Evolutionary conservation across 2,888 invertebrate species (phyloP), one percentile per base, ranked within the genome.

Genomic region (Anoncus sp.): DNA sequence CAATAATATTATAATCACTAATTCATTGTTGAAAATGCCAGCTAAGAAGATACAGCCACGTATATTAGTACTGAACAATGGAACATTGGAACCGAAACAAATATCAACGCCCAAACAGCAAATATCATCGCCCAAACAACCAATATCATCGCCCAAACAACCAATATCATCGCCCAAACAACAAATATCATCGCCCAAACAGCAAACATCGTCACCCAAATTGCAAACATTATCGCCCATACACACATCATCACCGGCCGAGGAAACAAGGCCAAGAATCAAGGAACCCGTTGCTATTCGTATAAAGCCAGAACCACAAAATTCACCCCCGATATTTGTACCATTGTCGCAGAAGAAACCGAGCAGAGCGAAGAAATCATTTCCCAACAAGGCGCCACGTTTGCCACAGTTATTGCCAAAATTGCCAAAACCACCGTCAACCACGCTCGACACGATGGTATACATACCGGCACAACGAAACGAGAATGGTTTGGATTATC

Each of bases 331-430:
- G 24, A 45, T 55, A 14, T 47, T 43, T 16, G 43, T 31, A 9
- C 43, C 66, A 3, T 31, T 38, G 24, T 18, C 20, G 4, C 73
- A 47, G 10, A 86, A 83, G 31, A 86, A 85, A 59, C 86, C 87
- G 24, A 86, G 87, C n/a, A 89, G 86, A 72, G 92, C 92, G 1
- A 87, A 89, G 7, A 92, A 92, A 85, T 88, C 91, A 2, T 91
- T 92, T 79, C 89, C 90, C 7, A 89, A 87, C 74, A 90, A 85
- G 65, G 71, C 86, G 5, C 87, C 86, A 0, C 81, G 69, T 67
- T 83, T 84, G 22, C 75, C 83, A 0, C 80, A 80, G 10, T 51
- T 84, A 0, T 70, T 80, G 53, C 81, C 82, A 1, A 51, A 77
- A 24, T 70, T 79, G 18, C 47, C 82, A 1, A 85, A 74, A 59